Evolutionary conservation across 1,140 invertebrate genomes (phyloP).

Genomic region (Aphelenchoides avenae): DNA sequence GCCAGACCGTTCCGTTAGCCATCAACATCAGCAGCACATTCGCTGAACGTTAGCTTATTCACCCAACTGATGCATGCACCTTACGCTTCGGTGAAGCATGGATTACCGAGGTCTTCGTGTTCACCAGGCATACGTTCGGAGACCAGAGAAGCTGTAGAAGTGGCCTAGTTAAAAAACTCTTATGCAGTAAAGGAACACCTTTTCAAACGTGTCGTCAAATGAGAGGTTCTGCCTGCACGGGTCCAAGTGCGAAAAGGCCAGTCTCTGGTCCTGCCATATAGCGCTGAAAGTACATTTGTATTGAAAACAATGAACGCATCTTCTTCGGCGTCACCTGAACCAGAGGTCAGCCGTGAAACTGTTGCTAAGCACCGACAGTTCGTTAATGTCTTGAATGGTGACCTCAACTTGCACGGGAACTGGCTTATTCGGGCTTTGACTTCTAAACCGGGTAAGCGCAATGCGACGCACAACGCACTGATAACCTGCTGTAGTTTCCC

Average conservation of each 20-base stretch:
- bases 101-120: slow-evolving; percentile 51
- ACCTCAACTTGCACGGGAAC: slow-evolving; percentile 51
- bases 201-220: slow-evolving; percentile 58
- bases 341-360: slow-evolving; percentile 56
- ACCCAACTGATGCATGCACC: no score
- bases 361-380: slow-evolving; percentile 53
- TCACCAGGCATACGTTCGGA: slow-evolving; percentile 58
- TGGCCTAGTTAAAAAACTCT: slow-evolving; percentile 10
- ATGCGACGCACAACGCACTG: slow-evolving; percentile 5
- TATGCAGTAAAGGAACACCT: slow-evolving; percentile 23
- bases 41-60: no score
- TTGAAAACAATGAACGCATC: slow-evolving; percentile 5
- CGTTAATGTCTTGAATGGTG: slow-evolving; percentile 54
- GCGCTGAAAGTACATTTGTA: slow-evolving; percentile 33
- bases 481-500: slow-evolving; percentile 33
- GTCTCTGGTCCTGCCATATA: slow-evolving; percentile 54
- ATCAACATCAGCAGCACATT: slow-evolving; percentile 58
- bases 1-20: slow-evolving; percentile 55
- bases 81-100: slow-evolving; percentile 54
- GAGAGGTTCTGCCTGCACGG: slow-evolving; percentile 53
- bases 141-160: slow-evolving; percentile 45
- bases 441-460: slow-evolving; percentile 20
- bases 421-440: slow-evolving; percentile 39
- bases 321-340: slow-evolving; percentile 38
- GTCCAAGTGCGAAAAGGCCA: slow-evolving; percentile 55